Evolutionary conservation across 2,113 vertebrate species (phyloP).

Genomic region (Sebastes fasciatus): DNA sequence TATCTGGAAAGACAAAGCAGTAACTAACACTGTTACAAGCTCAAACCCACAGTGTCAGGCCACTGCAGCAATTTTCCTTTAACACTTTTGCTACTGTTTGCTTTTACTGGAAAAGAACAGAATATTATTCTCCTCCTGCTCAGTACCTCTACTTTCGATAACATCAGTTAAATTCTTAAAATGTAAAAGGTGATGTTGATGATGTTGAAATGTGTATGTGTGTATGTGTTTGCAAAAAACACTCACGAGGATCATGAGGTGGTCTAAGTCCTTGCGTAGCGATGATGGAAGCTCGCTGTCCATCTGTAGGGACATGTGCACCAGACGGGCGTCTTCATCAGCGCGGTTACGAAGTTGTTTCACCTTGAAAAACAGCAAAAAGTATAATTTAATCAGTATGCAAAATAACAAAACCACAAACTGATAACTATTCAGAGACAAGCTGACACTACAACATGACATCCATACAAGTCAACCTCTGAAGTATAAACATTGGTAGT

Average conservation of each 20-base stretch:
- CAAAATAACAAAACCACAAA: background rate
- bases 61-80: background rate
- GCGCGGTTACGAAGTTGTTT: constrained; percentile 97
- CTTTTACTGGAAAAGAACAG: background rate
- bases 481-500: background rate
- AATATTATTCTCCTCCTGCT: background rate
- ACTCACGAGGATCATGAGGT: constrained; percentile 95
- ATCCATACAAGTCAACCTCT: background rate
- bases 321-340: constrained; percentile 95
- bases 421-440: background rate
- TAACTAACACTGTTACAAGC: background rate
- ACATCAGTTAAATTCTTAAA: background rate
- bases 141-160: background rate
- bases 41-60: background rate
- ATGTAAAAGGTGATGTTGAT: background rate
- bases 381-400: background rate
- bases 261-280: constrained; percentile 92
- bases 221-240: background rate
- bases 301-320: constrained; percentile 98
- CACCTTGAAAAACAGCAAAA: constrained; percentile 83
- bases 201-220: background rate
- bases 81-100: background rate
- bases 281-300: constrained; percentile 93
- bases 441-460: background rate
- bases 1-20: constrained; percentile 83